A percentile compares a stretch with the other conserved stretches of the same genome.
Conservation (phyloP, 1,140 invertebrate genomes). For the Sminthurides bifidus region DNA sequence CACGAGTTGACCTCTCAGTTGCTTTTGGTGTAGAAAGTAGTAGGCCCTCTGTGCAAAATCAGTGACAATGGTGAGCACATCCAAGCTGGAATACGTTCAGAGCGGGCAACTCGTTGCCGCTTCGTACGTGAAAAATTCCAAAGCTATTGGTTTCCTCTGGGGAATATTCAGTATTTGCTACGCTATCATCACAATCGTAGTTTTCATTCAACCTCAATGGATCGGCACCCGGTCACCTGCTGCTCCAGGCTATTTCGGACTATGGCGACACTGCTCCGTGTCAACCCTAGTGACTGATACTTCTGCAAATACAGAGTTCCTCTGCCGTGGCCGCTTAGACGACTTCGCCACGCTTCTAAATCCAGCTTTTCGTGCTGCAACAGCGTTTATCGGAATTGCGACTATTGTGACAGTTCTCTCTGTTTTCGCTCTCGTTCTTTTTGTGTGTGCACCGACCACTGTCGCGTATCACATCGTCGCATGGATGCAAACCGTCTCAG, state of each 20-base stretch:
- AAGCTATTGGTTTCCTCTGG: conserved; percentile 93
- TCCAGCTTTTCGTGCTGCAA: conserved; percentile 64
- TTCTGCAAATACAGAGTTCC: conserved; percentile 40
- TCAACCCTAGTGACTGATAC: conserved; percentile 34
- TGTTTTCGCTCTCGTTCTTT: conserved; percentile 77
- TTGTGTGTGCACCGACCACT: conserved; percentile 87
- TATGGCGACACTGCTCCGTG: conserved; percentile 27
- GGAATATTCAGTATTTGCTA: conserved; percentile 93
- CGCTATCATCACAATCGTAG: conserved; percentile 85
- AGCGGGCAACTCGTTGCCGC: conserved; percentile 77
- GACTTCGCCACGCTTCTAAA: conserved; percentile 71
- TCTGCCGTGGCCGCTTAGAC: conserved; percentile 67
- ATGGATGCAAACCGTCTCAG: conserved; percentile 84
- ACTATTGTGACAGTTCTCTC: conserved; percentile 72
- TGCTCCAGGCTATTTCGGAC: conserved; percentile 41
- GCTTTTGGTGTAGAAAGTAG: no score
- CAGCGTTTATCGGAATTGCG: conserved; percentile 73
- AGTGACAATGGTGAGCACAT: conserved; percentile 46
- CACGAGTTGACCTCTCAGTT: no score
- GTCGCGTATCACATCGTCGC: conserved; percentile 86
- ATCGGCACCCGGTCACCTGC: conserved; percentile 35
- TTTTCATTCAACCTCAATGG: conserved; percentile 92
- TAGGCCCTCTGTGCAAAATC: background rate
- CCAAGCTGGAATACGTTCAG: conserved; percentile 80
- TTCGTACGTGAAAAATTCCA: conserved; percentile 88